These are phyloP conservation scores for Crax fasciolata DNA, from an alignment of 2,797 vertebrate genomes.

Conservation along the genomic window DNA sequence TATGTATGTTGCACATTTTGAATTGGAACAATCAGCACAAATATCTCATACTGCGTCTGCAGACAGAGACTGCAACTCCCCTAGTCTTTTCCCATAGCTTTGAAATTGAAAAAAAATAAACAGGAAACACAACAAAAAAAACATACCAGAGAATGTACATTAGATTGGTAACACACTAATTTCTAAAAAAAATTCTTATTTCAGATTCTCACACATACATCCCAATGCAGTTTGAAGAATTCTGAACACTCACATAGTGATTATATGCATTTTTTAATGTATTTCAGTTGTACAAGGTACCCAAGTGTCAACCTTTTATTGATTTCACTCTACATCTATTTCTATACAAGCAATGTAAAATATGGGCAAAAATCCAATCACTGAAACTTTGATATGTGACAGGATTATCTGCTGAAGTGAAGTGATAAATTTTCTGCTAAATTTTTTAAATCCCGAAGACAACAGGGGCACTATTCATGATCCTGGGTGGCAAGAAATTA, in stretches of 20 bases:
- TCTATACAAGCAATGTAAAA: background rate
- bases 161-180: background rate
- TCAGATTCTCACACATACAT: background rate
- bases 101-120: background rate
- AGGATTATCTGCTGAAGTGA: background rate
- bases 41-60: background rate
- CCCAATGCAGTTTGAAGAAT: background rate
- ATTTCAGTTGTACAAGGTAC: background rate
- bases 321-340: background rate
- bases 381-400: background rate
- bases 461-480: background rate
- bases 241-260: background rate
- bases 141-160: background rate
- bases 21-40: background rate
- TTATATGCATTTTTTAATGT: background rate
- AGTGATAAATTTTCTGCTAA: background rate
- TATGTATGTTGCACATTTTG: background rate
- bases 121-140: background rate
- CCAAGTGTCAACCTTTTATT: background rate
- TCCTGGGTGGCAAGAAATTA: background rate
- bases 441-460: background rate
- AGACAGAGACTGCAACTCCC: background rate
- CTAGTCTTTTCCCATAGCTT: background rate
- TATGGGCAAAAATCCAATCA: background rate
- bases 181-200: background rate